Evolutionary conservation across 2,888 invertebrate species (phyloP).

Genomic region (Pristionchus mayeri): DNA sequence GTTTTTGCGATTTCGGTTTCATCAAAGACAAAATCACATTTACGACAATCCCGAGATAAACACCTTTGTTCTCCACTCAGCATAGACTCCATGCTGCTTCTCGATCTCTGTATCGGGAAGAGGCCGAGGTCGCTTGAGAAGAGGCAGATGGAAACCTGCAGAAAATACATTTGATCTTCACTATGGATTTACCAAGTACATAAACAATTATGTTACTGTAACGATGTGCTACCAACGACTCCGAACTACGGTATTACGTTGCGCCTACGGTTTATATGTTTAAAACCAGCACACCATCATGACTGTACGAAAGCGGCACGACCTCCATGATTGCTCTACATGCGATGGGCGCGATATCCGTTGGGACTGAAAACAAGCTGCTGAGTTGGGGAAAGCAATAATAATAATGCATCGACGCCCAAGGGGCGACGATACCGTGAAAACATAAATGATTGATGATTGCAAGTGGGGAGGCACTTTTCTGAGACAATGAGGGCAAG

Average conservation of each 20-base stretch:
- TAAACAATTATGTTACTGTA: not conserved
- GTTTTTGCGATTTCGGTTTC: too few relatives aligned
- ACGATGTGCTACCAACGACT: too few relatives aligned
- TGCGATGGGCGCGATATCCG: not conserved
- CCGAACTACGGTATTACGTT: not conserved
- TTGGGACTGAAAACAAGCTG: not conserved
- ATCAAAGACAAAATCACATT: too few relatives aligned
- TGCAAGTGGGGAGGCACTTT: too few relatives aligned
- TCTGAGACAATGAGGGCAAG: not conserved
- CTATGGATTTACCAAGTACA: too few relatives aligned
- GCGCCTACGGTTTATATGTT: not conserved
- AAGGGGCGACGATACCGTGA: too few relatives aligned
- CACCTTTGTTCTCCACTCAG: conserved; percentile 37
- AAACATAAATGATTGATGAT: too few relatives aligned
- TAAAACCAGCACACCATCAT: not conserved
- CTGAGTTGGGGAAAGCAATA: too few relatives aligned
- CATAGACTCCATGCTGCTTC: conserved; percentile 35
- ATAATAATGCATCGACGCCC: not conserved
- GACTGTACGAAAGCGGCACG: conserved; percentile 23
- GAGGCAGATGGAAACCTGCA: conserved; percentile 42
- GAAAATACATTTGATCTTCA: not conserved
- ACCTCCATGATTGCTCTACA: conserved; percentile 34
- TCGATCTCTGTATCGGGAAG: not conserved
- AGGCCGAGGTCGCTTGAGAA: conserved; percentile 45
- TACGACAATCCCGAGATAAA: not conserved